A percentile compares a stretch with the other conserved stretches of the same genome.
Evolutionary conservation across 2,113 vertebrate species (phyloP).

Genomic region (Climacteris rufus): DNA sequence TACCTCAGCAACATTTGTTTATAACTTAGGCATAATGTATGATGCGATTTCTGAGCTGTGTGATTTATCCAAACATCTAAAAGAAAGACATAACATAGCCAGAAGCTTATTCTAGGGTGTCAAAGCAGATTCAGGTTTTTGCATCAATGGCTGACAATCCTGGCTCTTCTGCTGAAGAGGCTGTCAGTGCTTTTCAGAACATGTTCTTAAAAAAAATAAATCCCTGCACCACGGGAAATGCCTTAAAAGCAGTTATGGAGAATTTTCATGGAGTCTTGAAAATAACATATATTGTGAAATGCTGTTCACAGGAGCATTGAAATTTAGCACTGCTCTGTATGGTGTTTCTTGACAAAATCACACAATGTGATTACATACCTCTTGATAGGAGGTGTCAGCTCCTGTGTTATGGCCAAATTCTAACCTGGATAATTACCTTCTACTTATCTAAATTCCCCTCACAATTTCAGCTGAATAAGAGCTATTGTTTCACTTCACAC

Average conservation of each 20-base stretch:
- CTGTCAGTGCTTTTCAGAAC: constrained; percentile 73
- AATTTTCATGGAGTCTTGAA: constrained; percentile 64
- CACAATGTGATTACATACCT: background rate
- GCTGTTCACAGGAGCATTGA: constrained; percentile 17
- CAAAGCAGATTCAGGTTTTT: constrained; percentile 73
- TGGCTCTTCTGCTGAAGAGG: constrained; percentile 61
- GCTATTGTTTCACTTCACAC: constrained; percentile 16
- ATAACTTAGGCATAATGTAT: constrained; percentile 61
- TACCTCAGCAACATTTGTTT: constrained; percentile 69
- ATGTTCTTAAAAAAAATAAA: constrained; percentile 40
- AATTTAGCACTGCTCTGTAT: constrained; percentile 4
- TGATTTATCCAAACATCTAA: constrained; percentile 73
- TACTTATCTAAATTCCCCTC: constrained; percentile 56
- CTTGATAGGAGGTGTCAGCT: constrained; percentile 42
- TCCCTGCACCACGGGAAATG: constrained; percentile 35
- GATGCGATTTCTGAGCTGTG: constrained; percentile 46
- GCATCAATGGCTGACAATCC: constrained; percentile 70
- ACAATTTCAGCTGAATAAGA: constrained; percentile 26
- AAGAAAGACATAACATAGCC: constrained; percentile 73
- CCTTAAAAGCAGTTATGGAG: constrained; percentile 55
- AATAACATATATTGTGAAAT: constrained; percentile 42
- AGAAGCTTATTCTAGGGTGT: constrained; percentile 72
- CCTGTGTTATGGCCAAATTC: background rate
- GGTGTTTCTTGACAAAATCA: constrained; percentile 46
- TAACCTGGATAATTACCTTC: constrained; percentile 23